Conservation (phyloP, 2,113 vertebrate genomes). For the Actenoides lindsayi region DNA sequence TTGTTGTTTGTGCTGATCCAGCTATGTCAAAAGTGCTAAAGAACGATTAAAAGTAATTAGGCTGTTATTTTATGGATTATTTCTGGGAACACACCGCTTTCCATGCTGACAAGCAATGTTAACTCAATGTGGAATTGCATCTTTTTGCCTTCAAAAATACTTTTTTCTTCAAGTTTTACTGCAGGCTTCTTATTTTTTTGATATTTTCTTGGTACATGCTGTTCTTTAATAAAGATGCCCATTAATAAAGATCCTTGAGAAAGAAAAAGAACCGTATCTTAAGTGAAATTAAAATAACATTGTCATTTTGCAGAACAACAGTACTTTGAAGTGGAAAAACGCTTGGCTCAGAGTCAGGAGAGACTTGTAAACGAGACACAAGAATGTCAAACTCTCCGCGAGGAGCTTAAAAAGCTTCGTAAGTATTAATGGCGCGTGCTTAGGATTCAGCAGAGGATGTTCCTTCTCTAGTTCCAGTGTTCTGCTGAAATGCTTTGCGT, state of each 20-base stretch:
- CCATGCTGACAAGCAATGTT: not conserved
- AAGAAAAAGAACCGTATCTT: not conserved
- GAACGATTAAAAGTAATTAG: not conserved
- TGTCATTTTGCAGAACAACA: constrained; percentile 85
- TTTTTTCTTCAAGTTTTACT: not conserved
- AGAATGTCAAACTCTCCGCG: constrained; percentile 83
- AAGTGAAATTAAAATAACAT: not conserved
- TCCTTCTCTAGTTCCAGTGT: not conserved
- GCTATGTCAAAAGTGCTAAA: not conserved
- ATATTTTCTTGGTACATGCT: not conserved
- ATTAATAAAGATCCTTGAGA: not conserved
- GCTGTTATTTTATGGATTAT: not conserved
- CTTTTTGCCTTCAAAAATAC: not conserved
- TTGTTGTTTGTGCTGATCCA: not conserved
- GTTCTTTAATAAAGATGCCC: rapidly evolving
- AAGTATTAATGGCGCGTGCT: constrained; percentile 33
- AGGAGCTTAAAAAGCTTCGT: constrained; percentile 85
- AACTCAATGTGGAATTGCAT: not conserved
- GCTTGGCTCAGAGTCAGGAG: constrained; percentile 87
- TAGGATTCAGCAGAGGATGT: too few species aligned
- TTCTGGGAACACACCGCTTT: not conserved
- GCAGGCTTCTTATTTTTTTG: not conserved
- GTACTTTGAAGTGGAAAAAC: constrained; percentile 93
- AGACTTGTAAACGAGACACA: constrained; percentile 86
- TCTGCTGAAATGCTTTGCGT: not conserved